Evolutionary conservation across 1,140 invertebrate species (phyloP).

Genomic region (Amphibalanus amphitrite): DNA sequence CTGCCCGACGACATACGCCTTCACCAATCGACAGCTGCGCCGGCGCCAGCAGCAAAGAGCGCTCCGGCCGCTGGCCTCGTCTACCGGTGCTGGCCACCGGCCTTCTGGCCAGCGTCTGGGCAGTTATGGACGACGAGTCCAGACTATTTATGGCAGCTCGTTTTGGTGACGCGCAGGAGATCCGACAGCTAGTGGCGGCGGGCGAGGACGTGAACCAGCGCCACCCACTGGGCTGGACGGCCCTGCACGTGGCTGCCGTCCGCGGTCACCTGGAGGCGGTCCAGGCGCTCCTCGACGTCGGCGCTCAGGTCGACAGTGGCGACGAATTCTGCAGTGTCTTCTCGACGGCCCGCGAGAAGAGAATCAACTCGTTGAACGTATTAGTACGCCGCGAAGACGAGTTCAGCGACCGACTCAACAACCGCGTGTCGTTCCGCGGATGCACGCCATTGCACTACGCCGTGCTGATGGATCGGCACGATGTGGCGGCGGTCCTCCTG

Average conservation of each 20-base stretch:
- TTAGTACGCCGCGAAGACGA: constrained; percentile 52
- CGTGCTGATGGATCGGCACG: constrained; percentile 48
- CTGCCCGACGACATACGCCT: too few relatives aligned
- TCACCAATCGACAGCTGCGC: too few relatives aligned
- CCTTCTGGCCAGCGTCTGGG: too few relatives aligned
- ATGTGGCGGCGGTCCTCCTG: constrained; percentile 29
- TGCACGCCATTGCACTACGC: constrained; percentile 85
- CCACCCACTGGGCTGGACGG: constrained; percentile 66
- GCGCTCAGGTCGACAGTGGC: constrained; percentile 57
- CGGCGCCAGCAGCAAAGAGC: too few relatives aligned
- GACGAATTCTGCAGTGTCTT: constrained; percentile 60
- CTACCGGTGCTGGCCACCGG: too few relatives aligned
- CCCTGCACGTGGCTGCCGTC: constrained; percentile 63
- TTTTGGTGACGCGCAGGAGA: too few relatives aligned
- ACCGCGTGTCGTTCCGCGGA: constrained; percentile 54
- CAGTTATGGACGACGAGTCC: too few relatives aligned
- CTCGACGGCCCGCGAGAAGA: constrained; percentile 15
- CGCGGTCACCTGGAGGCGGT: constrained; percentile 48
- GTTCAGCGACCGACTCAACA: constrained; percentile 56
- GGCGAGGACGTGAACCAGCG: constrained; percentile 40
- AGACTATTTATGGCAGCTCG: too few relatives aligned
- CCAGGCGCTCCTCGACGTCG: constrained; percentile 45
- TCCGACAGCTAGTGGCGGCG: constrained; percentile 21
- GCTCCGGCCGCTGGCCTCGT: too few relatives aligned
- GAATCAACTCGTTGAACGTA: constrained; percentile 23